Conservation (phyloP, 1,140 invertebrate species). For the Musca vetustissima region DNA sequence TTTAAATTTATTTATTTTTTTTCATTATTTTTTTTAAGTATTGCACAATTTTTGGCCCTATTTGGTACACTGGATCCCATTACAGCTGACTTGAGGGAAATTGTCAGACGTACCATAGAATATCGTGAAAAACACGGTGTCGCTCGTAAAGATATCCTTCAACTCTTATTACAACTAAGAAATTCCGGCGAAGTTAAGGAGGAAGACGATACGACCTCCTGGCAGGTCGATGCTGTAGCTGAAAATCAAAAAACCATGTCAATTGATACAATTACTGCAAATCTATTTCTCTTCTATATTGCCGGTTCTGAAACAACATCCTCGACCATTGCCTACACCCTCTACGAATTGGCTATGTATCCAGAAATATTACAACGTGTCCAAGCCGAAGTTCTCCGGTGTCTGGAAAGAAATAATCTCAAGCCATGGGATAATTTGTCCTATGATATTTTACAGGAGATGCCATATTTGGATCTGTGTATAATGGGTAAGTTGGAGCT, state of each 20-base stretch:
- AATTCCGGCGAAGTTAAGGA: constrained; percentile 54
- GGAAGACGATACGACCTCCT: constrained; percentile 39
- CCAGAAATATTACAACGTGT: constrained; percentile 63
- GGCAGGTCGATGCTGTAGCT: constrained; percentile 31
- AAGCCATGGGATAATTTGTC: constrained; percentile 42
- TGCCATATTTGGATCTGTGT: constrained; percentile 62
- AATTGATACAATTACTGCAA: constrained; percentile 59
- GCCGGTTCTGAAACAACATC: constrained; percentile 75
- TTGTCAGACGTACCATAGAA: constrained; percentile 61
- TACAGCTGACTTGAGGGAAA: constrained; percentile 35
- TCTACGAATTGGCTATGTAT: constrained; percentile 64
- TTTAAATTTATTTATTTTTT: no score
- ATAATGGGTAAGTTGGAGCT: constrained; percentile 37
- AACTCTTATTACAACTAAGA: constrained; percentile 59
- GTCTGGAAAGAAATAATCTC: constrained; percentile 52
- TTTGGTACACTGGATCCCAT: constrained; percentile 37
- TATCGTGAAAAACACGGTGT: constrained; percentile 58
- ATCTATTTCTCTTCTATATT: constrained; percentile 66
- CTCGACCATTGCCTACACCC: constrained; percentile 61
- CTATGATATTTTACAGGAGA: constrained; percentile 60
- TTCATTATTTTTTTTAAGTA: constrained; percentile 21
- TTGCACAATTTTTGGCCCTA: constrained; percentile 34
- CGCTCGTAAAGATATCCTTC: constrained; percentile 60
- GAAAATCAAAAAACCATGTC: constrained; percentile 39
- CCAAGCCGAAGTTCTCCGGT: constrained; percentile 61